These are phyloP conservation scores for Phoxinus phoxinus DNA, from an alignment of 2,113 vertebrate species.

Conservation along the genomic window DNA sequence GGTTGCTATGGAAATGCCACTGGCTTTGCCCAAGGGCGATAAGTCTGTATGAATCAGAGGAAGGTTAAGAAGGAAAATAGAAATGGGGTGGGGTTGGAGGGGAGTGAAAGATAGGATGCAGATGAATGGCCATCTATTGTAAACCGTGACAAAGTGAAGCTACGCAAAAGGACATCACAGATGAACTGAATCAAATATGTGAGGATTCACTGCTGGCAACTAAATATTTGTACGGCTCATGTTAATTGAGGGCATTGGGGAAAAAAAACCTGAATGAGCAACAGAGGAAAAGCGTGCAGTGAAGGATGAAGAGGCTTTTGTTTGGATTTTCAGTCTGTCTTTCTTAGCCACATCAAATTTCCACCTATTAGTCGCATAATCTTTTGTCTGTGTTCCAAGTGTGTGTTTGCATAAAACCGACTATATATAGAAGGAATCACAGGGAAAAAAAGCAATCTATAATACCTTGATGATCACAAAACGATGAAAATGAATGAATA, in stretches of 20 bases:
- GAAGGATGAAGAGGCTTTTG: slow-evolving; percentile 43
- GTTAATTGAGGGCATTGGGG: slow-evolving; percentile 33
- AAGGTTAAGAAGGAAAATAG: slow-evolving; percentile 62
- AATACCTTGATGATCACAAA: slow-evolving; percentile 20
- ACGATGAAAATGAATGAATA: not conserved
- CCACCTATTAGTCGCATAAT: slow-evolving; percentile 41
- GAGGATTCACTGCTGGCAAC: slow-evolving; percentile 17
- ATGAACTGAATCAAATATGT: slow-evolving; percentile 36
- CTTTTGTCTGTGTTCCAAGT: slow-evolving; percentile 32
- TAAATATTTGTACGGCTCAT: slow-evolving; percentile 25
- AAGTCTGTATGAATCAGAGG: slow-evolving; percentile 90
- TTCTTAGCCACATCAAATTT: slow-evolving; percentile 15
- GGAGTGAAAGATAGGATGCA: slow-evolving; percentile 29
- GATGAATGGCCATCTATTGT: slow-evolving; percentile 52
- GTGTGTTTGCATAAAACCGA: slow-evolving; percentile 33
- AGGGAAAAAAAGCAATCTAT: slow-evolving; percentile 7
- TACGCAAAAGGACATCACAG: slow-evolving; percentile 37
- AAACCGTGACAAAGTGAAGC: slow-evolving; percentile 25
- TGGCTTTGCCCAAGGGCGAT: slow-evolving; percentile 87
- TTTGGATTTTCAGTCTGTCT: slow-evolving; percentile 36
- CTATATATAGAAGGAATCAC: slow-evolving; percentile 3
- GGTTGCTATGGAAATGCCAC: slow-evolving; percentile 81
- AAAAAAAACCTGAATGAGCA: slow-evolving; percentile 17
- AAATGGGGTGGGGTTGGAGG: not conserved
- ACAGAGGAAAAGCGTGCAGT: slow-evolving; percentile 11